phyloP scores from a whole-genome alignment of 2,797 vertebrate species.

The Pelodytes ibericus region DNA sequence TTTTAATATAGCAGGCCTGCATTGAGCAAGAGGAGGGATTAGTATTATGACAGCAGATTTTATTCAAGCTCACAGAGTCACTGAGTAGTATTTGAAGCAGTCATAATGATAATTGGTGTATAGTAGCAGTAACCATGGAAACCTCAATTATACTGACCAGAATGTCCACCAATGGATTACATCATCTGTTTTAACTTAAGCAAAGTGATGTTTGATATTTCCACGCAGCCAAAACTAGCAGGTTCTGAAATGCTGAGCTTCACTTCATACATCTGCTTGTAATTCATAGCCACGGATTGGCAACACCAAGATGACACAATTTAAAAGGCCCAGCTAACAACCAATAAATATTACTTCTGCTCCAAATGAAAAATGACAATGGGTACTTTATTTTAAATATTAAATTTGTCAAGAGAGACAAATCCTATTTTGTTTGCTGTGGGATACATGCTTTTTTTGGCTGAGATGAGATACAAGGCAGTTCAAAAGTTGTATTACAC shows the following conservation, averaged over 20 bases:
- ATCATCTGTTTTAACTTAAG: neutral
- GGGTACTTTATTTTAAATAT: neutral
- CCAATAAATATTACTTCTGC: neutral
- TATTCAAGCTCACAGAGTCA: no score
- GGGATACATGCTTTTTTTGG: neutral
- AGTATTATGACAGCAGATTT: no score
- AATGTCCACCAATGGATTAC: neutral
- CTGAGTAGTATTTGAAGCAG: no score
- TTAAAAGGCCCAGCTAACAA: neutral
- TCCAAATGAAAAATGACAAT: neutral
- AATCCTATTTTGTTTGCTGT: neutral
- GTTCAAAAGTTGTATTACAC: neutral
- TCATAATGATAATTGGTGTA: no score
- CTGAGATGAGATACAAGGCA: neutral
- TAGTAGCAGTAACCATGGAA: neutral
- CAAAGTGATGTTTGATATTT: neutral
- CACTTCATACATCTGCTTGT: conserved; percentile 7
- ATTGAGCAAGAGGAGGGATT: no score
- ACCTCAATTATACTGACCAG: neutral
- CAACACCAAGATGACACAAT: neutral
- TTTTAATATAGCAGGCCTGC: no score
- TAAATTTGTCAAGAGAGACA: neutral
- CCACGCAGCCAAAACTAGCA: neutral
- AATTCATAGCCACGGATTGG: neutral
- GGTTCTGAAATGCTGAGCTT: neutral